phyloP scores from a whole-genome alignment of 2,113 vertebrate species.

The Arenaria interpres region DNA sequence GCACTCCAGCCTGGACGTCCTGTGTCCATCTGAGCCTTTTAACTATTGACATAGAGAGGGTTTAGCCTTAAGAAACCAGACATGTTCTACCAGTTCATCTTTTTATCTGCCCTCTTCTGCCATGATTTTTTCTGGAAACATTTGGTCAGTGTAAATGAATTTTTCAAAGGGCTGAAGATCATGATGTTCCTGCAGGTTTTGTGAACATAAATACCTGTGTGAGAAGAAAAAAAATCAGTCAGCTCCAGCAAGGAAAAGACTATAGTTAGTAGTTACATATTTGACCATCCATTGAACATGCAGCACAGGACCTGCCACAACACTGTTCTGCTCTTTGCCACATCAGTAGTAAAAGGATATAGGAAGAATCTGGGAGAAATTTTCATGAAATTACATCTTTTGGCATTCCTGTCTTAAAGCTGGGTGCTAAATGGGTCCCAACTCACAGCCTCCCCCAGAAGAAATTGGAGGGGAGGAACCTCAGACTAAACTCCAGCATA shows the following conservation, averaged over 20 bases:
- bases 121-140: not conserved
- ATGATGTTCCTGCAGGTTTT: not conserved
- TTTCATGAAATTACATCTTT: not conserved
- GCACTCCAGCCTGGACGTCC: not conserved
- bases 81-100: rapidly evolving
- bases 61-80: not conserved
- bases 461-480: not conserved
- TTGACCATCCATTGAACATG: not conserved
- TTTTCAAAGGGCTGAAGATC: not conserved
- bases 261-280: not conserved
- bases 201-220: not conserved
- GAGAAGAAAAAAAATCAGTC: not conserved
- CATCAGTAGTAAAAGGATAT: not conserved
- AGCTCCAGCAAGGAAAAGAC: not conserved
- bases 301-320: not conserved
- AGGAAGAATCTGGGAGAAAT: not conserved
- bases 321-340: not conserved
- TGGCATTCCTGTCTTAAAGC: not conserved
- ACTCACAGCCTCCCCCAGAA: not conserved
- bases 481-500: not conserved
- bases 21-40: not conserved
- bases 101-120: not conserved
- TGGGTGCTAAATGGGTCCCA: not conserved
- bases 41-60: not conserved
- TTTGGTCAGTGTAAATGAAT: not conserved